Evolutionary conservation across 2,113 vertebrate species (phyloP).

Genomic region (Sula dactylatra): DNA sequence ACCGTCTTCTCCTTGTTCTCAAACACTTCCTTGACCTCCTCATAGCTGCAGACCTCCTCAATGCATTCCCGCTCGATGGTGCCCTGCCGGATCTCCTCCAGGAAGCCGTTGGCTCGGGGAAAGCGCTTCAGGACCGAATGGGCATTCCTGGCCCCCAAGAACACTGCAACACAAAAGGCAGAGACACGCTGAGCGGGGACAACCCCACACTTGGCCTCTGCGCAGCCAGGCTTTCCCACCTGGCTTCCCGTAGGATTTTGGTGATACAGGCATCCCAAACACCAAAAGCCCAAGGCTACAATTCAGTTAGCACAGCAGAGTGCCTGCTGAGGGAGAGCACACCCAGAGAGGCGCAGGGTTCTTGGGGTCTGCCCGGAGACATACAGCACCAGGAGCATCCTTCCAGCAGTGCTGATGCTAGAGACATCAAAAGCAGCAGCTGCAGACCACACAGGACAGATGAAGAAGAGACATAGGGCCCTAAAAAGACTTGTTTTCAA

Average conservation of each 20-base stretch:
- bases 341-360: neutral
- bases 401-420: neutral
- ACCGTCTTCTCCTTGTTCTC: constrained; percentile 88
- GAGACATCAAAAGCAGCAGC: accelerated
- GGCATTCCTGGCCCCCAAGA: constrained; percentile 81
- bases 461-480: neutral
- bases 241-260: neutral
- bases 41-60: constrained; percentile 88
- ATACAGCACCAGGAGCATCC: neutral
- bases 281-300: neutral
- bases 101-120: constrained; percentile 83
- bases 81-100: constrained; percentile 85
- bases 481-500: neutral
- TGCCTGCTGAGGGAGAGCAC: neutral
- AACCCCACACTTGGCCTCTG: neutral
- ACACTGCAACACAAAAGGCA: constrained; percentile 73
- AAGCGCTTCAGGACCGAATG: constrained; percentile 83
- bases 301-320: neutral
- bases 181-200: neutral
- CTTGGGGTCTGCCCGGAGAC: neutral
- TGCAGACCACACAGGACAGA: neutral
- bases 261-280: neutral
- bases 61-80: constrained; percentile 86
- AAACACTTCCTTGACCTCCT: constrained; percentile 88
- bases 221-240: neutral